Evolutionary conservation across 2,797 vertebrate species (phyloP), one percentile per base, ranked within the genome.

Genomic region (Pangasius larnaudii): DNA sequence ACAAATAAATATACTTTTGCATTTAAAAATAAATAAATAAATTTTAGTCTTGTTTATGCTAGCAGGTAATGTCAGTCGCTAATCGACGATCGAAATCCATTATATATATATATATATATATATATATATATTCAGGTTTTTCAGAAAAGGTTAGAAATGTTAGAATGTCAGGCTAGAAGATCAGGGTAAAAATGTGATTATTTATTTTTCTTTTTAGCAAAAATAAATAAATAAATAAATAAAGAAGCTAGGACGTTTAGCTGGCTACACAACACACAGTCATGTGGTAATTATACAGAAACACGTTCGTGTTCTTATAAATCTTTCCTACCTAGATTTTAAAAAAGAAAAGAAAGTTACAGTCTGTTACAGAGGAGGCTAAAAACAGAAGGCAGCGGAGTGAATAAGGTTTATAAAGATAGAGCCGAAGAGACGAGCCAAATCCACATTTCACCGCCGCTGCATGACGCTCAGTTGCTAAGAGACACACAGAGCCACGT

Each of bases 381-480:
- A 69, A 85, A 87, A 89, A 74, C 63, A 88, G 78, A 27, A 49
- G 3, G 67, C 42, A 36, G 78, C 27, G 0, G 65, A 39, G 30
- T 49, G 72, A 79, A 77, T 63, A 33, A 46, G 81, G 75, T 65
- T 80, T 80, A 85, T 80, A 86, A 88, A 91, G 80, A 88, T 9
- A 42, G 84, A 88, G 86, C 36, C 30, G 46, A 58, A 46, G 56
- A 88, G 51, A 27, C 58, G 59, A 84, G 72, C 58, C 81, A 69
- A 67, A 84, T 88, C 84, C 71, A 84, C 77, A 81, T 89, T 84
- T 86, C 78, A 87, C 24, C 53, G 42, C 63, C 33, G 61, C 33
- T 67, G 82, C 87, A 77, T 87, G 67, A 86, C 42, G 46, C 83
- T 33, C 78, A 0, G 88, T 89, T 89, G 90, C 88, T 89, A 89